Evolutionary conservation across 2,113 vertebrate genomes (phyloP).

Genomic region (Prolemur simus): DNA sequence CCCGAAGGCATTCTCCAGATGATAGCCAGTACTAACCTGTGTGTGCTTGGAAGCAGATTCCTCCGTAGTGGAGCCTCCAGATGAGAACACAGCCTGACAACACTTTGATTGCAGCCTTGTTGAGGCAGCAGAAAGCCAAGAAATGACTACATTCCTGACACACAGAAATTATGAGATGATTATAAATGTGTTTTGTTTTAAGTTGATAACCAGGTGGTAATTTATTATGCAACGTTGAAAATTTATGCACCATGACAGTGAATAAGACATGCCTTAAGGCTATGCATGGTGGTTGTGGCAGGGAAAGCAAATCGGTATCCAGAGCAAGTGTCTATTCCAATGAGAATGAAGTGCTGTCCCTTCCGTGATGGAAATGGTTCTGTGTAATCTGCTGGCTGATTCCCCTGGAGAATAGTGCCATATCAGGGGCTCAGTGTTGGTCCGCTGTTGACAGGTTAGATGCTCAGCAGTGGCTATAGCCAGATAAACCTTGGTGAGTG

Average conservation of each 20-base stretch:
- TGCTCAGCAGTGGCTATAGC: neutral
- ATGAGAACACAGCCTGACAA: neutral
- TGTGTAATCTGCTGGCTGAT: neutral
- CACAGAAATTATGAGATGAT: neutral
- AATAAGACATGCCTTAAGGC: neutral
- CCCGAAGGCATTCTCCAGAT: neutral
- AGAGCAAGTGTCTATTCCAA: neutral
- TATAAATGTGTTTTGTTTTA: neutral
- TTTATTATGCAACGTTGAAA: neutral
- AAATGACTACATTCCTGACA: neutral
- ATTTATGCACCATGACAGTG: neutral
- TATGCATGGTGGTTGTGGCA: neutral
- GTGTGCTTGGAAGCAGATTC: neutral
- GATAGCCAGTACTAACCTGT: neutral
- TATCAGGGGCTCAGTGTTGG: neutral
- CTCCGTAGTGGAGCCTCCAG: neutral
- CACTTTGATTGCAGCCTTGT: neutral
- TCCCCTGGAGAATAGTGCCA: neutral
- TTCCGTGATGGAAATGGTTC: neutral
- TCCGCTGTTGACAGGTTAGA: neutral
- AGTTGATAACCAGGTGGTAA: neutral
- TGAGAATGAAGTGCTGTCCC: neutral
- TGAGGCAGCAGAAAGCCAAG: neutral
- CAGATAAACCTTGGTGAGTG: neutral
- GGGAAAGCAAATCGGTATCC: neutral